Conservation (phyloP, 2,797 vertebrate genomes). For the Novumbra hubbsi region DNA sequence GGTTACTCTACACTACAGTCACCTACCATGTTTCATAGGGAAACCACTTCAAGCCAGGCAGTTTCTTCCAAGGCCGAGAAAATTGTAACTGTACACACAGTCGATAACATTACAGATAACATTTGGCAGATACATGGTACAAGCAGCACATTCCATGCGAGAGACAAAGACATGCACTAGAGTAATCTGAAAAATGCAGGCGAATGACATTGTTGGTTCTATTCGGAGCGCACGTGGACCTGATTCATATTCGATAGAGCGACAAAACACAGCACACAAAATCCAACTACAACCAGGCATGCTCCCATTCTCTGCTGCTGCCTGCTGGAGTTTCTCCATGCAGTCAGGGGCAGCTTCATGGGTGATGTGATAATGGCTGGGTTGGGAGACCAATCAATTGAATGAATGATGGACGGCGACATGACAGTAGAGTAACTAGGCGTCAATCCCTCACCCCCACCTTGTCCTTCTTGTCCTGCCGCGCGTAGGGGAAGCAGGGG, state of each 20-base stretch:
- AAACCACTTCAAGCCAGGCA: neutral
- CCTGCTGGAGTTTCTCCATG: neutral
- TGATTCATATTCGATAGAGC: neutral
- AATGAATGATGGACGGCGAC: constrained; percentile 52
- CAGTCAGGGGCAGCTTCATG: constrained; percentile 21
- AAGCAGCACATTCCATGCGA: neutral
- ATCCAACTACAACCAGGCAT: neutral
- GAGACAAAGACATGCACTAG: neutral
- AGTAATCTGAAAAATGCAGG: neutral
- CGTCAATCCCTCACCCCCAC: constrained; percentile 79
- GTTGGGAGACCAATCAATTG: too few species aligned
- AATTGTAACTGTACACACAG: neutral
- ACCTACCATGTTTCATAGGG: neutral
- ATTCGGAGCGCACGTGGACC: neutral
- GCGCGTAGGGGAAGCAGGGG: constrained; percentile 95
- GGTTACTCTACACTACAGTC: neutral
- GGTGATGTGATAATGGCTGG: constrained; percentile 36
- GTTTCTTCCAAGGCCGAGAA: neutral
- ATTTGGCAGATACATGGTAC: neutral
- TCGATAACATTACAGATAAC: neutral
- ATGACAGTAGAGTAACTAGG: constrained; percentile 68
- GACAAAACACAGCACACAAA: neutral
- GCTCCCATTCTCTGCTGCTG: constrained; percentile 10
- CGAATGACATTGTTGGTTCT: neutral
- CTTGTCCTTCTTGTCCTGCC: constrained; percentile 99